Evolutionary conservation across 2,888 invertebrate species (phyloP).

Genomic region (Pristionchus mayeri): DNA sequence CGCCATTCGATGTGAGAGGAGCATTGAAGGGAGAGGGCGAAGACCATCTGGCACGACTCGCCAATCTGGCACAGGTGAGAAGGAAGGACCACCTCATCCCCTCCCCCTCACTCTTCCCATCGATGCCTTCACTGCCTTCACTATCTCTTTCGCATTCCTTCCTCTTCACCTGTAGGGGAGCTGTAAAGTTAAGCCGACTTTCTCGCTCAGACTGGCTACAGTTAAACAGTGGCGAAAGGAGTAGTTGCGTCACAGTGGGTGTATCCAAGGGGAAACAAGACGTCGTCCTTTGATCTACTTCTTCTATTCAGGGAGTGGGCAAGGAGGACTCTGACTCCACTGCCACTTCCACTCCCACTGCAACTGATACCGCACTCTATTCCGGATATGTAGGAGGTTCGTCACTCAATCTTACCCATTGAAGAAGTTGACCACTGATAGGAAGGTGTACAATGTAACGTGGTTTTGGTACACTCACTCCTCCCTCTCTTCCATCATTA

Average conservation of each 20-base stretch:
- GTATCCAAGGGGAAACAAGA: neutral
- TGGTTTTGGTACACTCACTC: no score
- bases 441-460: neutral
- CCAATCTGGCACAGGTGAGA: conserved; percentile 41
- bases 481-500: neutral
- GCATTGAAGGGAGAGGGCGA: conserved; percentile 24
- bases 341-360: conserved; percentile 45
- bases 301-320: conserved; percentile 46
- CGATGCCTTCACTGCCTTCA: no score
- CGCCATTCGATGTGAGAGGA: conserved; percentile 18
- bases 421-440: no score
- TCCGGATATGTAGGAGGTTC: conserved; percentile 42
- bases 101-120: no score
- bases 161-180: no score
- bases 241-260: neutral
- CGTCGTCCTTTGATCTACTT: neutral
- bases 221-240: no score
- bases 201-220: no score
- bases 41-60: conserved; percentile 48
- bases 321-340: conserved; percentile 48
- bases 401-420: no score
- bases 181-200: no score
- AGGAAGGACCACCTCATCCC: no score
- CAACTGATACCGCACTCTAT: neutral
- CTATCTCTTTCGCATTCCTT: no score